These are phyloP conservation scores for Limnephilus auricula DNA, from an alignment of 2,888 invertebrate genomes.

Conservation along the genomic window DNA sequence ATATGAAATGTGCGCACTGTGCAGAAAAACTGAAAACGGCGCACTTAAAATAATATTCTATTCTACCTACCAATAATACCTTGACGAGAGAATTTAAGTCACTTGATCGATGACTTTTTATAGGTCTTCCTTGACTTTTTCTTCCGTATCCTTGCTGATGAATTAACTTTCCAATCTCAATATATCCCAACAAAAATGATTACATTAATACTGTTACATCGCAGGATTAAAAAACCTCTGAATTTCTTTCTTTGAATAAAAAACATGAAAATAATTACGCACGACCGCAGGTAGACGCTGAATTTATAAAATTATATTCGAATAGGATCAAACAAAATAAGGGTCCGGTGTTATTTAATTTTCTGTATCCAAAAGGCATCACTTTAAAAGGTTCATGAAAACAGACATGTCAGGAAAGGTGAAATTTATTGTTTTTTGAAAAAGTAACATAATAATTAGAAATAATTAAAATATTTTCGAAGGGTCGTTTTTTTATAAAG, in stretches of 20 bases:
- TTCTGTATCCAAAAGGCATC: not conserved
- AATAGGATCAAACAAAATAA: constrained; percentile 3
- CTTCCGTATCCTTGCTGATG: no score
- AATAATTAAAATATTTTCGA: constrained; percentile 66
- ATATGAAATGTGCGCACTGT: no score
- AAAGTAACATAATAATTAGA: constrained; percentile 67
- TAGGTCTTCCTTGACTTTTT: no score
- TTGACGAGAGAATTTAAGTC: no score
- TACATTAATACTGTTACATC: not conserved
- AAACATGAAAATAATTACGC: constrained; percentile 51
- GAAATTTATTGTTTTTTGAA: constrained; percentile 66
- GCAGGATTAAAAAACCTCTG: not conserved
- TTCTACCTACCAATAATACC: no score
- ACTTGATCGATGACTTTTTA: no score
- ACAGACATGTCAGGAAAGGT: constrained; percentile 56
- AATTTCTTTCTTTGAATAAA: constrained; percentile 21
- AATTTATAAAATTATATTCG: not conserved
- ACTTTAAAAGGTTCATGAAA: constrained; percentile 32
- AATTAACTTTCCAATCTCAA: not conserved
- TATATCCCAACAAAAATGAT: not conserved
- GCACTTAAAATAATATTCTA: no score
- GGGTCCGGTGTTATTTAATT: constrained; percentile 2
- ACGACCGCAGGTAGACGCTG: constrained; percentile 46
- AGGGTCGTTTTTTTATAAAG: constrained; percentile 59
- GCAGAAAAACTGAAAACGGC: no score